Conservation (phyloP, 2,113 vertebrate species). For the Pluvianellus socialis region DNA sequence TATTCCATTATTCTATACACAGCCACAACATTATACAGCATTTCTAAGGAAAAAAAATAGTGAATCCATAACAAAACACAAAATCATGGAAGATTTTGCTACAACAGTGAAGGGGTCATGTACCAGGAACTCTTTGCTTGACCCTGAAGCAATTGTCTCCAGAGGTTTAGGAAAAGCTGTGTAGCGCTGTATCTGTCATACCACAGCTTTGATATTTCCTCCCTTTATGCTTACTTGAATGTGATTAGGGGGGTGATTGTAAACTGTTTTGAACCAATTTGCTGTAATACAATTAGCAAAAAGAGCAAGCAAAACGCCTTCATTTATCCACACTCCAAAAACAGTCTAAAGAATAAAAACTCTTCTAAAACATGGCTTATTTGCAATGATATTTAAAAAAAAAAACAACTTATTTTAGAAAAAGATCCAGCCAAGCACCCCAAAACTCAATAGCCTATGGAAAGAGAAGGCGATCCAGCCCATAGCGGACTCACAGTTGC, state of each 20-base stretch:
- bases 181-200: background rate
- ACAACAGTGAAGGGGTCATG: background rate
- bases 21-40: background rate
- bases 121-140: background rate
- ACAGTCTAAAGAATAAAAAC: too few relatives aligned
- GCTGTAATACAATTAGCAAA: background rate
- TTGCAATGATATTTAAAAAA: too few relatives aligned
- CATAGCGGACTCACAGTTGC: too few relatives aligned
- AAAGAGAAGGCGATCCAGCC: too few relatives aligned
- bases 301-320: too few relatives aligned
- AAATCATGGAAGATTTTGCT: background rate
- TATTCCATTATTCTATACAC: background rate
- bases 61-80: background rate
- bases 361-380: too few relatives aligned
- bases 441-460: too few relatives aligned
- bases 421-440: too few relatives aligned
- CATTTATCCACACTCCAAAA: too few relatives aligned
- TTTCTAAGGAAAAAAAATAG: background rate
- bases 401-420: too few relatives aligned
- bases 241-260: background rate
- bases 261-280: background rate
- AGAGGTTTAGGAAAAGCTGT: background rate
- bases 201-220: background rate
- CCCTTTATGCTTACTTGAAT: background rate
- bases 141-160: background rate